Evolutionary conservation across 1,140 invertebrate genomes (phyloP), one percentile per base, ranked within the genome.

Genomic region (Micrasema longulum): DNA sequence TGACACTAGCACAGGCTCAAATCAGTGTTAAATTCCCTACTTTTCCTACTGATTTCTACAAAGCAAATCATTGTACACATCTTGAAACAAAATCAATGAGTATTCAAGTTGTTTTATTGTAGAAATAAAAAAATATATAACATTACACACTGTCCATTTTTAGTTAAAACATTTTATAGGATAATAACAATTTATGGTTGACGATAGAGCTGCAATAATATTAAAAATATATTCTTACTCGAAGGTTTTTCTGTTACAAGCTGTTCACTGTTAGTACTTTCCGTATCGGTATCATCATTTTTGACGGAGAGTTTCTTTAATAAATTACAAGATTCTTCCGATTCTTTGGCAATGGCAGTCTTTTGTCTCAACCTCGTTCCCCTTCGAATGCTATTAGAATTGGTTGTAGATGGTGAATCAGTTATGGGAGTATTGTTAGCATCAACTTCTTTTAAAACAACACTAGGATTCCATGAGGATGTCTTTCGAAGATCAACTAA

Each of bases 161-260:
- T n/a, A n/a, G n/a, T n/a, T n/a, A n/a, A n/a, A n/a, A n/a, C n/a
- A n/a, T n/a, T n/a, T n/a, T n/a, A n/a, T n/a, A n/a, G n/a, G n/a
- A n/a, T n/a, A n/a, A n/a, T n/a, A n/a, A n/a, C n/a, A n/a, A n/a
- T n/a, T n/a, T n/a, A n/a, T n/a, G n/a, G n/a, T n/a, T 55, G 7
- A 6, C 11, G 4, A 55, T 55, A 7, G 7, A 23, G 18, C 4
- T 20, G 10, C 6, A 62, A 63, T 4, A 43, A 22, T 43, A 14
- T 43, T n/a, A n/a, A 47, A 62, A 62, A 23, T 47, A 45, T n/a
- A 14, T 0, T 52, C 57, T 65, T 65, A 72, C 74, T 31, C 11
- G 70, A 66, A n/a, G 67, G 63, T 67, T 73, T 76, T 68, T 76
- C 74, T 6, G 48, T 43, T 7, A 31, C n/a, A 3, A 38, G 1